Evolutionary conservation across 2,888 invertebrate genomes (phyloP).

Genomic region (Tetranychus truncatus): DNA sequence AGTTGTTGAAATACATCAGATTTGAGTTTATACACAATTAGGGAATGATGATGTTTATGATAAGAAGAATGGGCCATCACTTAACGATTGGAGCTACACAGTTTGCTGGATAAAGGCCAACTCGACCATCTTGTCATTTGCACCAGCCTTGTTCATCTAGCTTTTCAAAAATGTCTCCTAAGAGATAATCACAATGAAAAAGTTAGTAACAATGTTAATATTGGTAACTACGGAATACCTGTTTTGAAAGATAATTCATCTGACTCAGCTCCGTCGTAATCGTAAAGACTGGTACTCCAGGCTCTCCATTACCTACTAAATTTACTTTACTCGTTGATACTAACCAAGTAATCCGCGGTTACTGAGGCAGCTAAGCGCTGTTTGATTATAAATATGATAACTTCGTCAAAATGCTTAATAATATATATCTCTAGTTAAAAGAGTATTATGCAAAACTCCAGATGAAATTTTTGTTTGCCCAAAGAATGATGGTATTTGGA

Average conservation of each 20-base stretch:
- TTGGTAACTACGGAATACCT: conserved; percentile 38
- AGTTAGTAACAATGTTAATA: not conserved
- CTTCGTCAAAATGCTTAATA: too few species aligned
- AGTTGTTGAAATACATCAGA: too few species aligned
- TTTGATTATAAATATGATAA: too few species aligned
- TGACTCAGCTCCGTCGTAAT: conserved; percentile 88
- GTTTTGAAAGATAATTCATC: conserved; percentile 90
- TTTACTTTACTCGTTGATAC: too few species aligned
- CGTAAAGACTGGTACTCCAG: conserved; percentile 87
- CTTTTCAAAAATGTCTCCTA: conserved; percentile 69
- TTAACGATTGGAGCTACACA: conserved; percentile 51
- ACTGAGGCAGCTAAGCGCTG: too few species aligned
- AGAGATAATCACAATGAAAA: not conserved
- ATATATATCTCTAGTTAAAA: too few species aligned
- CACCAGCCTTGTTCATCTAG: conserved; percentile 98
- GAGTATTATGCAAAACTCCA: too few species aligned
- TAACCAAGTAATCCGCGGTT: too few species aligned
- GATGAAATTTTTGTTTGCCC: too few species aligned
- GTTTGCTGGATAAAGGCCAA: conserved; percentile 91
- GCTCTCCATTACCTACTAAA: conserved; percentile 74
- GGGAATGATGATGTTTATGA: not conserved
- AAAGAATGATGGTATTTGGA: too few species aligned
- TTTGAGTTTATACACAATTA: too few species aligned
- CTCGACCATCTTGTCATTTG: conserved; percentile 83
- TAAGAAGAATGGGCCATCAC: not conserved